Evolutionary conservation across 2,797 vertebrate genomes (phyloP), one percentile per base, ranked within the genome.

Genomic region (Fistularia tabacaria): DNA sequence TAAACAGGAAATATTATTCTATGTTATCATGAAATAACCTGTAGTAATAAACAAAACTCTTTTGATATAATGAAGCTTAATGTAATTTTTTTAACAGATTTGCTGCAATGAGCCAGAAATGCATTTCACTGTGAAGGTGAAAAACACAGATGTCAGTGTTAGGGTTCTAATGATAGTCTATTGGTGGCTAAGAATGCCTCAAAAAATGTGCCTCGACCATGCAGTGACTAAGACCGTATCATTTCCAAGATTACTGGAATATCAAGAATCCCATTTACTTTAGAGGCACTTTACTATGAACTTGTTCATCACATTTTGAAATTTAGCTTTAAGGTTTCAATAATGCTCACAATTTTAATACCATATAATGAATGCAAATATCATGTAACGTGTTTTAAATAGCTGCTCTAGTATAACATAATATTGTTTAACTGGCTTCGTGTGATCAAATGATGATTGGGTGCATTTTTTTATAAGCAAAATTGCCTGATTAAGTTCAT

Each of bases 171-270:
- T 76, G 25, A 25, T 25, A 5, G 25, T 25, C 25, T 25, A 25
- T 74, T 79, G 53, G 69, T 71, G 65, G 82, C 77, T 80, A 79
- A 86, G 76, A 78, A 77, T 73, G 70, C 48, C 51, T 57, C 54
- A 58, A 72, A 62, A 56, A 15, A 61, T 59, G 9, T 49, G 38
- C 52, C 54, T 51, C 44, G 52, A 67, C 57, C 51, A 65, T 69
- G 38, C 50, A 56, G 42, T 59, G 54, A 52, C 40, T 68, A 64
- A 49, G 46, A 51, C 57, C 40, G 7, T 50, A 52, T 13, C 41
- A 48, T 10, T 13, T 13, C 11, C 3, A 12, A 38, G 14, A 5
- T 9, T 10, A 7, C 38, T 41, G 8, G 38, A 38, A 13, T n/a
- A n/a, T 25, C 25, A 25, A 25, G 25, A 25, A 25, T 25, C 25